A percentile compares a stretch with the other conserved stretches of the same genome.
These are phyloP conservation scores for Poecilia velifera DNA, from an alignment of 2,797 vertebrate genomes.

Conservation along the genomic window DNA sequence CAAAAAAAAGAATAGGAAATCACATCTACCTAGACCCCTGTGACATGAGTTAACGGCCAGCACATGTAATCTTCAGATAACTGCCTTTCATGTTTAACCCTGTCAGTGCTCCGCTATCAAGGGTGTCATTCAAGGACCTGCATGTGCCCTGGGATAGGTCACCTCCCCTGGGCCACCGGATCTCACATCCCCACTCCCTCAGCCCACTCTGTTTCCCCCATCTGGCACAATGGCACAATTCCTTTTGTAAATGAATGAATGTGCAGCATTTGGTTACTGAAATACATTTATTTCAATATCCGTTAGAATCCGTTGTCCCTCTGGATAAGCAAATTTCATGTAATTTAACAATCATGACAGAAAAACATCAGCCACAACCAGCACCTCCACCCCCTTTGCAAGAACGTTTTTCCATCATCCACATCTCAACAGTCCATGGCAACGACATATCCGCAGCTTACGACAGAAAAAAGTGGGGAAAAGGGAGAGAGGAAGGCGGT, in stretches of 20 bases:
- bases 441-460: constrained; percentile 70
- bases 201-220: neutral
- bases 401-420: constrained; percentile 65
- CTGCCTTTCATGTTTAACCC: constrained; percentile 64
- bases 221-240: neutral
- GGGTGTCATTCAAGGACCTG: constrained; percentile 45
- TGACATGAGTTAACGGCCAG: constrained; percentile 33
- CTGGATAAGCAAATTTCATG: constrained; percentile 8
- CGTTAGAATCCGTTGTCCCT: neutral
- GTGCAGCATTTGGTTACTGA: neutral
- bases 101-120: constrained; percentile 48
- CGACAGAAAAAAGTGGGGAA: constrained; percentile 70
- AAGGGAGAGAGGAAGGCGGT: constrained; percentile 66
- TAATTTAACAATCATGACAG: constrained; percentile 24
- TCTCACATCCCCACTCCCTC: constrained; percentile 12
- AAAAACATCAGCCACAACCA: constrained; percentile 62
- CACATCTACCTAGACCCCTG: constrained; percentile 8
- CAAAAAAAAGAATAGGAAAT: neutral
- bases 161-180: constrained; percentile 47
- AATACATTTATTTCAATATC: constrained; percentile 1
- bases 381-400: constrained; percentile 38
- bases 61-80: constrained; percentile 34
- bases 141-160: constrained; percentile 38
- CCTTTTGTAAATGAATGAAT: neutral
- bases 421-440: constrained; percentile 70